Evolutionary conservation across 2,797 vertebrate species (phyloP).

Genomic region (Bovichtus diacanthus): DNA sequence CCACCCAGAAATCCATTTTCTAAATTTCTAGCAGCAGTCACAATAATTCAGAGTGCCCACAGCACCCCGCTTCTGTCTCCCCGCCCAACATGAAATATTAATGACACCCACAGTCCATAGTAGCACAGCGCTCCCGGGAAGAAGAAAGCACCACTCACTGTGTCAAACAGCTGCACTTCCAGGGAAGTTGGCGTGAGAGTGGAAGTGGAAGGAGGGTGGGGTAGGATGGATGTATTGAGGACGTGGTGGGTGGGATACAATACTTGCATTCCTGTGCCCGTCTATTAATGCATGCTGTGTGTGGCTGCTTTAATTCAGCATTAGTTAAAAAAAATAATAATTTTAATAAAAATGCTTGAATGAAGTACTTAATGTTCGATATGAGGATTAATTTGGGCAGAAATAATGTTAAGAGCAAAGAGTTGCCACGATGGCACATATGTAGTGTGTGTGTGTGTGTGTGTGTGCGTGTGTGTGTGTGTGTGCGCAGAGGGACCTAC

Average conservation of each 20-base stretch:
- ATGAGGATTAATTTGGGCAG: constrained; percentile 47
- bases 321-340: too few species aligned
- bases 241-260: neutral
- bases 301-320: neutral
- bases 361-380: constrained; percentile 32
- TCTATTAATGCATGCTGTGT: neutral
- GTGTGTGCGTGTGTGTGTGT: neutral
- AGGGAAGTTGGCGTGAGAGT: neutral
- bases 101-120: constrained; percentile 43
- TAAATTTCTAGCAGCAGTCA: constrained; percentile 41
- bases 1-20: constrained; percentile 36
- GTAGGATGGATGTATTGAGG: neutral
- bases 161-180: constrained; percentile 15
- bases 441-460: neutral
- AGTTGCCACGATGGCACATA: neutral
- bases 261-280: neutral
- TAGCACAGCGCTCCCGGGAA: constrained; percentile 11
- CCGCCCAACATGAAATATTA: constrained; percentile 61
- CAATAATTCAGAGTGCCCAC: constrained; percentile 40
- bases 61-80: constrained; percentile 21
- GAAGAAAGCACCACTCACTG: neutral
- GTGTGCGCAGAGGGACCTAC: neutral
- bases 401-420: constrained; percentile 44
- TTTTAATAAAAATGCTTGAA: neutral
- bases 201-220: neutral